Evolutionary conservation across 2,888 invertebrate genomes (phyloP).

Genomic region (Pandemis corylana): DNA sequence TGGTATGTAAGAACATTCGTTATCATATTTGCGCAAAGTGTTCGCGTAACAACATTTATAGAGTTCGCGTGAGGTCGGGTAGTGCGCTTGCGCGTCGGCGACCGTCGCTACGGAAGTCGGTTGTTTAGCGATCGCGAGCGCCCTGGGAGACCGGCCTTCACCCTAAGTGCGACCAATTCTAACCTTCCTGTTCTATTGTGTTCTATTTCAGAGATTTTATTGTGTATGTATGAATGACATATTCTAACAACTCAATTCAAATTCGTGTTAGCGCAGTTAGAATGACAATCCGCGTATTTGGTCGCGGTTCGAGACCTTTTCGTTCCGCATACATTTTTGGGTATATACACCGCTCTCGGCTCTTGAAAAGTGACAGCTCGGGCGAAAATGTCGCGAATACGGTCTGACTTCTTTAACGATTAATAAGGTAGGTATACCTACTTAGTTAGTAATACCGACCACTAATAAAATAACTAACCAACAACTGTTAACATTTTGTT

Average conservation of each 20-base stretch:
- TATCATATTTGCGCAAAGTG: conserved; percentile 46
- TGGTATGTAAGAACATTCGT: conserved; percentile 47
- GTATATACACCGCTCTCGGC: background rate
- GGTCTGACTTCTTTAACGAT: background rate
- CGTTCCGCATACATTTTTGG: background rate
- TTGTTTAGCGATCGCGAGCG: conserved; percentile 61
- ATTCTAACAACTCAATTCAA: conserved; percentile 1
- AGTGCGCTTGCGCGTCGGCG: conserved; percentile 48
- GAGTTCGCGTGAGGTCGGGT: conserved; percentile 64
- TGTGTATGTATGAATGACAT: conserved; percentile 7
- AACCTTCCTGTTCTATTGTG: conserved; percentile 33
- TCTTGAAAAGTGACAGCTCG: background rate
- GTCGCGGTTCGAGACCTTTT: conserved; percentile 1
- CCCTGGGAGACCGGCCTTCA: conserved; percentile 58
- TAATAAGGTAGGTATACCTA: background rate
- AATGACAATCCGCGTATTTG: background rate
- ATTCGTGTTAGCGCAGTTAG: background rate
- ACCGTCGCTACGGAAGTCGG: conserved; percentile 64
- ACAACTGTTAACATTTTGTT: background rate
- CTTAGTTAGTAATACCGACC: background rate
- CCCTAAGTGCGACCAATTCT: conserved; percentile 33
- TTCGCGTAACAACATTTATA: conserved; percentile 51
- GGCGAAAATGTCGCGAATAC: background rate
- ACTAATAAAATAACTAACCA: background rate
- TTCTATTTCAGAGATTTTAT: conserved; percentile 27